Evolutionary conservation across 1,140 invertebrate genomes (phyloP).

Genomic region (Achroia grisella): DNA sequence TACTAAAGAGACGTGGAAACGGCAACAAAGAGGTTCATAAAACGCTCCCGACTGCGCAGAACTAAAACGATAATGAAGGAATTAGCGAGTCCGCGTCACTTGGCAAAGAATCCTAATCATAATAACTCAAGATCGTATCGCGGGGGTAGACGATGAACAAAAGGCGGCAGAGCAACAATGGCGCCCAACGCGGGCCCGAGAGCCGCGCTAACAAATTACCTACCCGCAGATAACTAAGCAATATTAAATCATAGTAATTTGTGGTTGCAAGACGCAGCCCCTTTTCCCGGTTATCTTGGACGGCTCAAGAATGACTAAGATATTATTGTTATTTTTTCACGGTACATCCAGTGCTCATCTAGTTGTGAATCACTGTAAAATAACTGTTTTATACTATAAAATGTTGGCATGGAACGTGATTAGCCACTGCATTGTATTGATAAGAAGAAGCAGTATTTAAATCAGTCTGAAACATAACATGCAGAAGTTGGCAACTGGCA

Average conservation of each 20-base stretch:
- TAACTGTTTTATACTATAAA: neutral
- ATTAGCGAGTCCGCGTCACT: constrained; percentile 64
- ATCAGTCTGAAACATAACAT: constrained; percentile 44
- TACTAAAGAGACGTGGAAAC: constrained; percentile 5
- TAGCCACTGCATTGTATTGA: constrained; percentile 2
- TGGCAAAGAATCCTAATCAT: constrained; percentile 71
- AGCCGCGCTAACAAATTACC: constrained; percentile 68
- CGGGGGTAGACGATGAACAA: constrained; percentile 63
- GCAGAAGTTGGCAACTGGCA: constrained; percentile 29
- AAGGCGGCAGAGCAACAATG: constrained; percentile 64
- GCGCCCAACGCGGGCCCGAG: constrained; percentile 45
- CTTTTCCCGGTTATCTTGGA: constrained; percentile 46
- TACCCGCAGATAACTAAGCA: constrained; percentile 69
- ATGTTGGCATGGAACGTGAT: neutral
- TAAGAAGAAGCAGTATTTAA: constrained; percentile 30
- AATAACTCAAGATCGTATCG: constrained; percentile 71
- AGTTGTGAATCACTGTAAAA: neutral
- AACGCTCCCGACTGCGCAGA: constrained; percentile 32
- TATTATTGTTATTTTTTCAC: constrained; percentile 41
- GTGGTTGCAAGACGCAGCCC: constrained; percentile 54
- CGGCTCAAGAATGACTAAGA: constrained; percentile 22
- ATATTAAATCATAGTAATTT: constrained; percentile 74
- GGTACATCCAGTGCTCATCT: neutral
- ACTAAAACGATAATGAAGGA: constrained; percentile 59
- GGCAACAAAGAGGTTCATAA: constrained; percentile 20